Percentiles rank a stretch among this genome's conserved stretches.
phyloP scores from a whole-genome alignment of 1,140 invertebrate species.

The Ylistrum balloti region DNA sequence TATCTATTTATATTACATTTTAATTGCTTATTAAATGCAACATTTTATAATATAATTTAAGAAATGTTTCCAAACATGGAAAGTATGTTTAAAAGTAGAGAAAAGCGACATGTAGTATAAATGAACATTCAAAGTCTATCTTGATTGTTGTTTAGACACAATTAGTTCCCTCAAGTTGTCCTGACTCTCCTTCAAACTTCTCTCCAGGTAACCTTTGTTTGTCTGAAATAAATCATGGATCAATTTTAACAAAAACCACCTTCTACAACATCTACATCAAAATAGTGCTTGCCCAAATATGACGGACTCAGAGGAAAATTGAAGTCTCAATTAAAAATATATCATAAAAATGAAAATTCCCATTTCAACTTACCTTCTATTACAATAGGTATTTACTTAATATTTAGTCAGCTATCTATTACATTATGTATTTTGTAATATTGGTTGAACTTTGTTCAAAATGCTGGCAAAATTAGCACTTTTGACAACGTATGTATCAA shows the following conservation, averaged over 20 bases:
- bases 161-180: conserved; percentile 93
- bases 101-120: not conserved
- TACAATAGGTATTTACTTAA: too few relatives aligned
- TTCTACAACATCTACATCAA: not conserved
- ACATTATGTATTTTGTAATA: too few relatives aligned
- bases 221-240: conserved; percentile 82
- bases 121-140: conserved; percentile 1
- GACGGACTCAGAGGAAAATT: too few relatives aligned
- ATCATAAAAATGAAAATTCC: too few relatives aligned
- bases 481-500: too few relatives aligned
- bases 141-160: conserved; percentile 77
- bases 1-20: not conserved
- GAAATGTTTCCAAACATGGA: conserved; percentile 14
- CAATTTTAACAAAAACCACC: too few relatives aligned
- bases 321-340: too few relatives aligned
- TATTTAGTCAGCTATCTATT: too few relatives aligned
- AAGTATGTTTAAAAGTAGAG: not conserved
- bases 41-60: conserved; percentile 8
- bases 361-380: too few relatives aligned
- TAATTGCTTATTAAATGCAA: conserved; percentile 5
- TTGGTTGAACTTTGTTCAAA: too few relatives aligned
- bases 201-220: conserved; percentile 90
- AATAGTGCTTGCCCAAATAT: not conserved
- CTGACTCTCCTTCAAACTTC: conserved; percentile 91
- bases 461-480: too few relatives aligned